Evolutionary conservation across 2,888 invertebrate genomes (phyloP).

Genomic region (Poecilobothrus nobilitatus): DNA sequence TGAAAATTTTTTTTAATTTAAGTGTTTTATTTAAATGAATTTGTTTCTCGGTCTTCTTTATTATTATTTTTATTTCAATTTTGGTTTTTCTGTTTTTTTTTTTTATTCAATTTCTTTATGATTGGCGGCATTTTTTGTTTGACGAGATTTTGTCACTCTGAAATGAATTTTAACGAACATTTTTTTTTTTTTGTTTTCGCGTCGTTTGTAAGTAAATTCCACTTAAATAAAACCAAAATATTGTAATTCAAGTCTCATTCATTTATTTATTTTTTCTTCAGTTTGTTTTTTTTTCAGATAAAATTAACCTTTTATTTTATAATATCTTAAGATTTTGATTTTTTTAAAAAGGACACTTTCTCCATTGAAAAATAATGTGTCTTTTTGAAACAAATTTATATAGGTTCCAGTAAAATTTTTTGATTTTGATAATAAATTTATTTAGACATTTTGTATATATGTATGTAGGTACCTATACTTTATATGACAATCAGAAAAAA

Average conservation of each 20-base stretch:
- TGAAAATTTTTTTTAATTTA: background rate
- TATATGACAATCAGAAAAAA: too few species aligned
- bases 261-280: background rate
- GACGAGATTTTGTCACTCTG: conserved; percentile 1
- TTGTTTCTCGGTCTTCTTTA: too few species aligned
- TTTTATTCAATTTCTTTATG: background rate
- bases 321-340: background rate
- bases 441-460: too few species aligned
- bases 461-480: too few species aligned
- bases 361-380: background rate
- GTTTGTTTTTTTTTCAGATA: too few species aligned
- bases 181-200: background rate
- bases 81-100: background rate
- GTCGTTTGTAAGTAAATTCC: background rate
- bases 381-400: too few species aligned
- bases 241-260: background rate
- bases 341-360: background rate
- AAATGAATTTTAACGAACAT: background rate
- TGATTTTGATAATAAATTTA: too few species aligned
- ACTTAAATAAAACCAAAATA: background rate
- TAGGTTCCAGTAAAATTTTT: too few species aligned
- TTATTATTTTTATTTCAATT: too few species aligned
- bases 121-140: background rate
- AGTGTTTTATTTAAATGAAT: background rate
- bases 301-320: background rate